A percentile compares a stretch with the other conserved stretches of the same genome.
Conservation (phyloP, 2,113 vertebrate species). For the Chrysemys picta region DNA sequence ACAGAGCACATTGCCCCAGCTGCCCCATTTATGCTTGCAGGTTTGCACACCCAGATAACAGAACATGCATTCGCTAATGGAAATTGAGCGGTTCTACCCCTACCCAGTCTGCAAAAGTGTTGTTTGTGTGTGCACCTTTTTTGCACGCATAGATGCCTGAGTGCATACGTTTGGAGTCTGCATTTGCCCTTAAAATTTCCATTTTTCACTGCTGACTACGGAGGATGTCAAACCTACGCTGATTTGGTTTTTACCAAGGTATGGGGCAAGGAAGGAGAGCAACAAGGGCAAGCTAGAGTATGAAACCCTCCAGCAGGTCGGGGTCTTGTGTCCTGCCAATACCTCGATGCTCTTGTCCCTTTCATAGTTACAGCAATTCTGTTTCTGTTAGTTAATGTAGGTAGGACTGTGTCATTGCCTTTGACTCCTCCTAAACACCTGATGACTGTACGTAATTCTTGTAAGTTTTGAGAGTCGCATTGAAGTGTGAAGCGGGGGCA, state of each 20-base stretch:
- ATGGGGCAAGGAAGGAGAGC: background rate
- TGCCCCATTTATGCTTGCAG: background rate
- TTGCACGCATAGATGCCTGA: background rate
- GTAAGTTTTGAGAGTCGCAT: background rate
- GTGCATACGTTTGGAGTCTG: background rate
- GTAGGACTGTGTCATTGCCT: background rate
- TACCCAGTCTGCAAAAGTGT: background rate
- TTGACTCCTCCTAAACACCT: background rate
- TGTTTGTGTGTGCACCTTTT: background rate
- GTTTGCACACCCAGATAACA: background rate
- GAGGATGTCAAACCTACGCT: background rate
- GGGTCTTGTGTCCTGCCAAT: background rate
- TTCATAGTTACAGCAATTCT: background rate
- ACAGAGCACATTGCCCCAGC: background rate
- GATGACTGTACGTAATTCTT: background rate
- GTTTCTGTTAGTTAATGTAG: background rate
- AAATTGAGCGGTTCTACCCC: background rate
- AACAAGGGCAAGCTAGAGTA: background rate
- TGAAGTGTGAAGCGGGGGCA: background rate
- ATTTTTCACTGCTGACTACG: background rate
- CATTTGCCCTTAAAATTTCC: background rate
- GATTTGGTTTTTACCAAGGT: background rate
- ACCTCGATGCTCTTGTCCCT: slow-evolving; percentile 18
- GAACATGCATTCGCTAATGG: background rate
- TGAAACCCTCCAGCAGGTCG: background rate